phyloP scores from a whole-genome alignment of 2,113 vertebrate species.

The Syngnathus scovelli region DNA sequence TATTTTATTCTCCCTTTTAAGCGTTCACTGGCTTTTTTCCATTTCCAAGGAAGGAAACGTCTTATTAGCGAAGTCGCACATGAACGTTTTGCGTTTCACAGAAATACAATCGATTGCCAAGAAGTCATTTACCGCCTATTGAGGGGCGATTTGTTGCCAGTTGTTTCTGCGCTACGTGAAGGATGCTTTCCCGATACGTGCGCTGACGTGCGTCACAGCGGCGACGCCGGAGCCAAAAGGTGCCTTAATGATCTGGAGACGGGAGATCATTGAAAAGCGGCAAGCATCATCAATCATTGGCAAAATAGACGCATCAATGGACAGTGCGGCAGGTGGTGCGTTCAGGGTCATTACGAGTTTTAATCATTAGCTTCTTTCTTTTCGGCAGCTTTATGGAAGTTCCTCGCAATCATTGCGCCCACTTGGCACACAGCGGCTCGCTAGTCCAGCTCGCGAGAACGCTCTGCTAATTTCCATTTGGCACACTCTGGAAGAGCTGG shows the following conservation, averaged over 20 bases:
- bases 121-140: conserved; percentile 49
- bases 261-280: conserved; percentile 30
- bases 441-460: not conserved
- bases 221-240: conserved; percentile 30
- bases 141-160: conserved; percentile 52
- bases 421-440: not conserved
- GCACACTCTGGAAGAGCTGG: not conserved
- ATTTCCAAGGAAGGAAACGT: conserved; percentile 5
- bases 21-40: conserved; percentile 6
- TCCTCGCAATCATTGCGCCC: not conserved
- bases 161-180: conserved; percentile 37
- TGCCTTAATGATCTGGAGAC: conserved; percentile 42
- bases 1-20: not conserved
- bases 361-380: not conserved
- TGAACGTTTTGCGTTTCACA: conserved; percentile 41
- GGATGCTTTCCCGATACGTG: conserved; percentile 41
- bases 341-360: conserved; percentile 40
- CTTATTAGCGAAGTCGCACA: conserved; percentile 15
- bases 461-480: not conserved
- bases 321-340: conserved; percentile 11
- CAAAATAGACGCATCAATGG: conserved; percentile 32
- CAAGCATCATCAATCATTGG: conserved; percentile 36
- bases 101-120: conserved; percentile 53
- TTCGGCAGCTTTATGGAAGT: no score
- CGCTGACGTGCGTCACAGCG: not conserved